These are phyloP conservation scores for Trimorus sp. DNA, from an alignment of 2,888 invertebrate genomes.

Conservation along the genomic window DNA sequence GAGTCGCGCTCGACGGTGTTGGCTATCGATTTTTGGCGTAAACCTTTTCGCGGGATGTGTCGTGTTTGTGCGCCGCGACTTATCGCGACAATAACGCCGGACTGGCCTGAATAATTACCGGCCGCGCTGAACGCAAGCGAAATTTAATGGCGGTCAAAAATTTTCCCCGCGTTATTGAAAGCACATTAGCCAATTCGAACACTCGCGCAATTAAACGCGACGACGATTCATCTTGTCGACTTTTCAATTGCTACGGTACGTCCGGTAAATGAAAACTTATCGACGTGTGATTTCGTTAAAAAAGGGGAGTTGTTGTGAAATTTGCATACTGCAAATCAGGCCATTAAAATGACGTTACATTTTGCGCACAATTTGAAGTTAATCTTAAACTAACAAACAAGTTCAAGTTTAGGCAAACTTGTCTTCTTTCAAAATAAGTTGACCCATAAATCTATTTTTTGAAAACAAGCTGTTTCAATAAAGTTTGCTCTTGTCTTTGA, in stretches of 20 bases:
- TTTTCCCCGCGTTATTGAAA: slow-evolving; percentile 51
- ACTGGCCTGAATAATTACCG: slow-evolving; percentile 53
- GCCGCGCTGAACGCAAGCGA: slow-evolving; percentile 36
- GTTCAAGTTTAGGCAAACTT: no score
- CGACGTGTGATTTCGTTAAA: not conserved
- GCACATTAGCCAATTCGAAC: slow-evolving; percentile 48
- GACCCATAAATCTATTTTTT: no score
- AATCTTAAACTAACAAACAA: no score
- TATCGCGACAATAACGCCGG: slow-evolving; percentile 49
- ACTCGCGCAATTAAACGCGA: slow-evolving; percentile 51
- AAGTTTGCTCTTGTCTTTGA: no score
- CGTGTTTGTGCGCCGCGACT: slow-evolving; percentile 41
- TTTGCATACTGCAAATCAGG: no score
- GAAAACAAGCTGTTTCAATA: no score
- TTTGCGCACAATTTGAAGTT: no score
- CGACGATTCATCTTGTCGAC: slow-evolving; percentile 61
- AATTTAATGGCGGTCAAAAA: slow-evolving; percentile 58
- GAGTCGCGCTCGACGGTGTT: slow-evolving; percentile 34
- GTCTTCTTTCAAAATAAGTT: no score
- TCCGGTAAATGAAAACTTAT: slow-evolving; percentile 48
- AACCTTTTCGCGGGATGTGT: slow-evolving; percentile 40
- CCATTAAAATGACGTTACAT: no score
- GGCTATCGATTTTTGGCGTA: slow-evolving; percentile 58
- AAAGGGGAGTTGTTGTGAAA: not conserved
- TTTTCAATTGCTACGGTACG: slow-evolving; percentile 48